Evolutionary conservation across 2,888 invertebrate genomes (phyloP).

Genomic region (Lamellibrachia columna): DNA sequence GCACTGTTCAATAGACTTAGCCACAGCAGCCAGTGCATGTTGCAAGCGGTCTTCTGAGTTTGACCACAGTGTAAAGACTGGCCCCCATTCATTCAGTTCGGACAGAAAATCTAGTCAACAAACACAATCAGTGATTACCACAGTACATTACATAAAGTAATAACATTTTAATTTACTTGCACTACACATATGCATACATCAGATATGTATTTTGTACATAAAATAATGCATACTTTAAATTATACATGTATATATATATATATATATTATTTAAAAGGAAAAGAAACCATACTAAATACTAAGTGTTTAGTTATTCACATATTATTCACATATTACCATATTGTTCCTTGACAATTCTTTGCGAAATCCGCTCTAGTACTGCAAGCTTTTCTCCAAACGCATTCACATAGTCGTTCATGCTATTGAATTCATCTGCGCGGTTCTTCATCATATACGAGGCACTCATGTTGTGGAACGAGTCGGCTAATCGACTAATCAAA

Average conservation of each 20-base stretch:
- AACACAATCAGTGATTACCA: neutral
- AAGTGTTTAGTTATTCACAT: neutral
- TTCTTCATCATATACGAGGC: constrained; percentile 71
- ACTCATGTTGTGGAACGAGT: constrained; percentile 71
- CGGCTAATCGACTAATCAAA: constrained; percentile 71
- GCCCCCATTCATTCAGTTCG: constrained; percentile 73
- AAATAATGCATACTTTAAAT: too few species aligned
- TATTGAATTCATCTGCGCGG: constrained; percentile 73
- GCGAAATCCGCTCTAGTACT: constrained; percentile 74
- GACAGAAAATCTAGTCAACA: constrained; percentile 67
- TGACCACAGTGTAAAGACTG: constrained; percentile 74
- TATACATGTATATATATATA: too few species aligned
- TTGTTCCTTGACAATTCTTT: constrained; percentile 49
- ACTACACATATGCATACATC: too few species aligned
- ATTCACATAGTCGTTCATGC: constrained; percentile 73
- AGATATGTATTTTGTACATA: too few species aligned
- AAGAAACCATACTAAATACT: neutral
- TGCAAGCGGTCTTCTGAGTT: constrained; percentile 69
- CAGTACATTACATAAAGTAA: too few species aligned
- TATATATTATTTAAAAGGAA: neutral
- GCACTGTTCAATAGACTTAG: constrained; percentile 58
- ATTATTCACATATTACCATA: constrained; percentile 33
- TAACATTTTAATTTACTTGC: too few species aligned
- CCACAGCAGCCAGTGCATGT: constrained; percentile 55
- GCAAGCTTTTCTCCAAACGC: constrained; percentile 73